Conservation (phyloP, 2,113 vertebrate genomes). For the Sula dactylatra region DNA sequence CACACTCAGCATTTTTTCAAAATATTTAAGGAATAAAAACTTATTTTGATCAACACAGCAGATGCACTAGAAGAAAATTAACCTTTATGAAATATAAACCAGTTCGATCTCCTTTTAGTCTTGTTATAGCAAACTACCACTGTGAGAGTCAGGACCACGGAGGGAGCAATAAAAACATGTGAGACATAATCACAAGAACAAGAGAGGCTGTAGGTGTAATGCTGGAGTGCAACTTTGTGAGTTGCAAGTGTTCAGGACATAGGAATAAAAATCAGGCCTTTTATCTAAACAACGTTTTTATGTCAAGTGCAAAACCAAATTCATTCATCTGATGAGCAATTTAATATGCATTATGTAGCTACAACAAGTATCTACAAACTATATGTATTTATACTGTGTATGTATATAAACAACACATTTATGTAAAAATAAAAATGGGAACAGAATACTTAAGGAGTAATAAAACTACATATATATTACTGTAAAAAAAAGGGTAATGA, state of each 20-base stretch:
- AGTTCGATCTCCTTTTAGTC: neutral
- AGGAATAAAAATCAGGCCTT: neutral
- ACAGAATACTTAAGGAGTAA: neutral
- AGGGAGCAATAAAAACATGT: neutral
- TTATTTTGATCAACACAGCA: neutral
- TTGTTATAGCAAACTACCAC: neutral
- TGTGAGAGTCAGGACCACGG: neutral
- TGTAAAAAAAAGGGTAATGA: neutral
- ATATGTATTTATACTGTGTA: neutral
- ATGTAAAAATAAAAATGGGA: neutral
- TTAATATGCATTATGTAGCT: neutral
- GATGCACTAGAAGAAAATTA: neutral
- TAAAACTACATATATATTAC: neutral
- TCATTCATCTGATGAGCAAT: neutral
- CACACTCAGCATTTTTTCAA: neutral
- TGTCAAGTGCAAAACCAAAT: neutral
- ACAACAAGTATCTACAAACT: neutral
- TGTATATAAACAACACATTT: rapidly evolving
- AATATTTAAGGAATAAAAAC: neutral
- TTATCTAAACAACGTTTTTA: neutral
- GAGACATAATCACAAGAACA: neutral
- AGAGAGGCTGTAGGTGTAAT: neutral
- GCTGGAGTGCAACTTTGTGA: neutral
- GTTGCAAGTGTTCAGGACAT: neutral
- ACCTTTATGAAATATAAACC: neutral